A percentile compares a stretch with the other conserved stretches of the same genome.
Evolutionary conservation across 2,113 vertebrate species (phyloP).

Genomic region (Apodemus sylvaticus): DNA sequence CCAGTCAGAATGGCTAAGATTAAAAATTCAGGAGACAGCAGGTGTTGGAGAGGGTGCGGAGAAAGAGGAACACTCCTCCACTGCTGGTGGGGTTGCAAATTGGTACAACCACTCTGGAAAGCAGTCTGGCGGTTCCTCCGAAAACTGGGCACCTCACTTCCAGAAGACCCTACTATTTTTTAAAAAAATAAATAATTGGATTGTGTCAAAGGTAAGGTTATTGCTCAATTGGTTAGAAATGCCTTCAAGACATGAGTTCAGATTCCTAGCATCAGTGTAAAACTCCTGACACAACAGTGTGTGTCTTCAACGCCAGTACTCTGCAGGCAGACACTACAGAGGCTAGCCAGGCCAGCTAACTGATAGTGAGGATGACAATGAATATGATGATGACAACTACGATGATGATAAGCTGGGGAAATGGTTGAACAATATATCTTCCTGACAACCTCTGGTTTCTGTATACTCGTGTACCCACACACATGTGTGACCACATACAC

Average conservation of each 20-base stretch:
- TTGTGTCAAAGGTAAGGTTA: not conserved
- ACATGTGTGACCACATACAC: not conserved
- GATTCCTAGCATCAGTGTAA: not conserved
- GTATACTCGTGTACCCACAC: not conserved
- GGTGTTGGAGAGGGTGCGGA: too few relatives aligned
- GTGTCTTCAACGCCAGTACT: not conserved
- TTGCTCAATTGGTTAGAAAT: not conserved
- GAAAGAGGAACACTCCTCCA: too few relatives aligned
- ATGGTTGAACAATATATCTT: not conserved
- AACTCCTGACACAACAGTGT: not conserved
- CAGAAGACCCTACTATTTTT: too few relatives aligned
- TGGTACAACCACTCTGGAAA: too few relatives aligned
- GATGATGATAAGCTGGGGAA: not conserved
- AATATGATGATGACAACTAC: too few relatives aligned
- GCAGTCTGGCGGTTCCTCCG: too few relatives aligned
- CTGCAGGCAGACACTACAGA: not conserved
- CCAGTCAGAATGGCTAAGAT: too few relatives aligned
- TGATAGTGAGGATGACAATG: too few relatives aligned
- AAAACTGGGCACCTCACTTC: too few relatives aligned
- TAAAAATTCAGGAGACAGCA: too few relatives aligned
- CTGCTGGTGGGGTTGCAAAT: too few relatives aligned
- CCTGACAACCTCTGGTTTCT: not conserved
- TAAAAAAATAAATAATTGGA: slow-evolving; percentile 18
- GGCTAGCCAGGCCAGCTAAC: not conserved
- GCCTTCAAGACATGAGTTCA: not conserved